Conservation (phyloP, 1,140 invertebrate species). For the Drosophila leontia region DNA sequence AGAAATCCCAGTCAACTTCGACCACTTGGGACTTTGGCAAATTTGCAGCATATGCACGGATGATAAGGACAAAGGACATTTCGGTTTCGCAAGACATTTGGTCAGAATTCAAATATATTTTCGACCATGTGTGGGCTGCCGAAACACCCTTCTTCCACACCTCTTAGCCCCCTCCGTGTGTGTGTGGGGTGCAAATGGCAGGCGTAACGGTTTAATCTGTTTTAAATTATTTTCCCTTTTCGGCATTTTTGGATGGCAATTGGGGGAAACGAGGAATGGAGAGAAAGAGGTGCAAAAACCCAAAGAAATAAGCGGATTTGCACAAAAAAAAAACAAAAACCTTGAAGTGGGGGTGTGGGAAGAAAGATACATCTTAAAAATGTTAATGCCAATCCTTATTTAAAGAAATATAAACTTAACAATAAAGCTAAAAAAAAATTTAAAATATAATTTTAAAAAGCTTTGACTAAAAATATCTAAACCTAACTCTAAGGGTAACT, state of each 20-base stretch:
- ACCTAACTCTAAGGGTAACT: no score
- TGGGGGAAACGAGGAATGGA: slow-evolving; percentile 12
- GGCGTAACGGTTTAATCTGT: slow-evolving; percentile 82
- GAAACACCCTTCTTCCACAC: not conserved
- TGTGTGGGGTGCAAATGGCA: slow-evolving; percentile 76
- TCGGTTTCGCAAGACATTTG: slow-evolving; percentile 78
- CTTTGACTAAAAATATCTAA: no score
- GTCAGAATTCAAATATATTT: slow-evolving; percentile 81
- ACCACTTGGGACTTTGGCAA: slow-evolving; percentile 57
- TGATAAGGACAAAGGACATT: slow-evolving; percentile 60
- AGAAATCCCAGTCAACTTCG: slow-evolving; percentile 20
- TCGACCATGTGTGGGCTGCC: slow-evolving; percentile 40
- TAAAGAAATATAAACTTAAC: no score
- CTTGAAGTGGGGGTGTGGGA: not conserved
- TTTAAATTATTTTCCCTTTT: slow-evolving; percentile 77
- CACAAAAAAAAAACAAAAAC: not conserved
- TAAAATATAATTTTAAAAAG: not conserved
- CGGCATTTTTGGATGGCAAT: slow-evolving; percentile 17
- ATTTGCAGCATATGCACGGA: slow-evolving; percentile 79
- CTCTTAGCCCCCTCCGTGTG: not conserved
- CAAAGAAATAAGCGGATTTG: slow-evolving; percentile 46
- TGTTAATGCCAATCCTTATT: not conserved
- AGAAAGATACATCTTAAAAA: not conserved
- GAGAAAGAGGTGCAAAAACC: slow-evolving; percentile 16
- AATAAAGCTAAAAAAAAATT: no score